phyloP scores from a whole-genome alignment of 2,113 vertebrate species.

The Bucco capensis region DNA sequence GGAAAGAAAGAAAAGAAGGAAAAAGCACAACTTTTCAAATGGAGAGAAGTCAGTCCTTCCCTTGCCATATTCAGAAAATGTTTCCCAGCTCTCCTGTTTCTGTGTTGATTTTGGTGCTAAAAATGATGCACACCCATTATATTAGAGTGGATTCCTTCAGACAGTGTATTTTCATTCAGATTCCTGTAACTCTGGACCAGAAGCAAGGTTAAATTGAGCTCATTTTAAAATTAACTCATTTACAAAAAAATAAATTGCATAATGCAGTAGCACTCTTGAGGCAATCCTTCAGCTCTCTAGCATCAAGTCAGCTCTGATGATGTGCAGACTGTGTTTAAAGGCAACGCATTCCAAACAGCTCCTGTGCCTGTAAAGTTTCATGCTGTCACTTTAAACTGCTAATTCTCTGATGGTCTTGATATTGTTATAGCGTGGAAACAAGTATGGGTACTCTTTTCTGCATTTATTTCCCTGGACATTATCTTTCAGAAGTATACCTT shows the following conservation, averaged over 20 bases:
- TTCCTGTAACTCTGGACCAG: not conserved
- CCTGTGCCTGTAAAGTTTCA: not conserved
- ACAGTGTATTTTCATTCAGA: not conserved
- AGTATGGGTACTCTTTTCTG: not conserved
- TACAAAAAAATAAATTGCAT: too few species aligned
- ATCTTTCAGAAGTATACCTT: not conserved
- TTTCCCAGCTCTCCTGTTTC: not conserved
- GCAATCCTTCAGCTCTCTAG: conserved; percentile 29
- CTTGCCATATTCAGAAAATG: not conserved
- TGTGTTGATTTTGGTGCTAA: not conserved
- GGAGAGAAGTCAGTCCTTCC: not conserved
- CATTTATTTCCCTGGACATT: not conserved
- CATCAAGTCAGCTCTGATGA: not conserved
- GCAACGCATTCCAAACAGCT: not conserved
- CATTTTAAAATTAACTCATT: conserved; percentile 32
- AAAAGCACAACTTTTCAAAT: not conserved
- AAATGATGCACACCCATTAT: not conserved
- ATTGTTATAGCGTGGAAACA: not conserved
- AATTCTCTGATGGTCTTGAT: not conserved
- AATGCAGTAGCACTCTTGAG: not conserved
- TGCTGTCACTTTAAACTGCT: not conserved
- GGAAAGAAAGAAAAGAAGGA: not conserved
- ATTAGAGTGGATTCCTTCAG: not conserved
- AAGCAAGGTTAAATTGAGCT: conserved; percentile 24
- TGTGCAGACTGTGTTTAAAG: conserved; percentile 15